Evolutionary conservation across 2,113 vertebrate species (phyloP), one percentile per base, ranked within the genome.

Genomic region (Microtus oregoni): DNA sequence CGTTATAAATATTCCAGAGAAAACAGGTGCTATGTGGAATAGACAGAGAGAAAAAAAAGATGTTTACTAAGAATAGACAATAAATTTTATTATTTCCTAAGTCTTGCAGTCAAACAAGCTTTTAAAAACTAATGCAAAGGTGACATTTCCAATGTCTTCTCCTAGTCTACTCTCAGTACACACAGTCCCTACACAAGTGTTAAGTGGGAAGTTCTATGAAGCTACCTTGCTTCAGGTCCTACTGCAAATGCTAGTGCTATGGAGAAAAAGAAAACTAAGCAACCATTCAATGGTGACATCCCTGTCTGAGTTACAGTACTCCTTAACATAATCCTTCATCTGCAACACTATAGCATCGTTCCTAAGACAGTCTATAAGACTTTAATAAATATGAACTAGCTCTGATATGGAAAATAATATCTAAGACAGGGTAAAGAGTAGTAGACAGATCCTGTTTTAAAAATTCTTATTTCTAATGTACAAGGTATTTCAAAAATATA

Each of bases 1-100:
- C 3, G 30, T 72, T 96, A 73, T 72, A 91, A 97, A 90, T 76
- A 96, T 22, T 63, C 55, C 30, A 70, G 89, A 93, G 75, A 87
- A 97, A 96, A 96, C 2, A 95, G 61, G 2, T 90, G 63, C 58
- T 89, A 13, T 38, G 28, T 35, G 61, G 44, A 87, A 90, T 61
- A 20, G 14, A 76, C 41, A 88, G 26, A 44, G 63, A 20, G 6
- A n/a, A 24, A n/a, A n/a, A 24, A 85, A 30, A 88, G 10, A 41
- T n/a, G 9, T 35, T 41, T 65, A 15, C 61, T 88, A 94, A 94
- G n/a, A 89, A 41, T 5, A 86, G 47, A 26, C 44, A 96, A 81
- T 28, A 72, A 30, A 32, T 61, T 88, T 76, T 86, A 78, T 65
- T 91, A 72, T 55, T 93, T 86, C 63, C 44, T 68, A 63, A 88